These are phyloP conservation scores for Phyto melanocephala DNA, from an alignment of 2,888 invertebrate species.

Conservation along the genomic window DNA sequence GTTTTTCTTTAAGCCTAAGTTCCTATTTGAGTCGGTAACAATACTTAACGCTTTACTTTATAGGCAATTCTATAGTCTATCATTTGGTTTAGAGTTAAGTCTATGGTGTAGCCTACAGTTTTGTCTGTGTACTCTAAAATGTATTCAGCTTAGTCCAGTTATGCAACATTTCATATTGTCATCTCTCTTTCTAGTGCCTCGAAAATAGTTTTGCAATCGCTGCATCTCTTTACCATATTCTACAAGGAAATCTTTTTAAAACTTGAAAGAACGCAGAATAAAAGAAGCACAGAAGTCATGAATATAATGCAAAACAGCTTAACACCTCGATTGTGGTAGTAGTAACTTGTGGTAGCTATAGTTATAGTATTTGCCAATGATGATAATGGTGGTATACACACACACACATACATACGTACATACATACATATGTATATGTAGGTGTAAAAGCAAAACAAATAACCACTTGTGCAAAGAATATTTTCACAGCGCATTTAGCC, in stretches of 20 bases:
- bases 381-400: neutral
- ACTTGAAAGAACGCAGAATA: neutral
- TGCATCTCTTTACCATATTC: neutral
- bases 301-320: conserved; percentile 43
- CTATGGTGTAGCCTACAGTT: no score
- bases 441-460: neutral
- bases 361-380: neutral
- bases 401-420: neutral
- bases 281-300: conserved; percentile 24
- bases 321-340: conserved; percentile 48
- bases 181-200: no score
- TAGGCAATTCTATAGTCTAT: no score
- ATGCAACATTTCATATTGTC: no score
- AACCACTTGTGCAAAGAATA: neutral
- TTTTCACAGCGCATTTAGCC: neutral
- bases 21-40: no score
- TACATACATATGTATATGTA: neutral
- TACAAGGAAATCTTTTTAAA: neutral
- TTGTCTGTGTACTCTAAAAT: no score
- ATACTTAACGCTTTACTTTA: no score
- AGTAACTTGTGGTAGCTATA: neutral
- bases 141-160: no score
- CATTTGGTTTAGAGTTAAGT: no score
- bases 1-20: no score
- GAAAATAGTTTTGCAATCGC: conserved; percentile 3